Conservation (phyloP, 2,797 vertebrate genomes). For the Tokudaia tokunoshimensis region DNA sequence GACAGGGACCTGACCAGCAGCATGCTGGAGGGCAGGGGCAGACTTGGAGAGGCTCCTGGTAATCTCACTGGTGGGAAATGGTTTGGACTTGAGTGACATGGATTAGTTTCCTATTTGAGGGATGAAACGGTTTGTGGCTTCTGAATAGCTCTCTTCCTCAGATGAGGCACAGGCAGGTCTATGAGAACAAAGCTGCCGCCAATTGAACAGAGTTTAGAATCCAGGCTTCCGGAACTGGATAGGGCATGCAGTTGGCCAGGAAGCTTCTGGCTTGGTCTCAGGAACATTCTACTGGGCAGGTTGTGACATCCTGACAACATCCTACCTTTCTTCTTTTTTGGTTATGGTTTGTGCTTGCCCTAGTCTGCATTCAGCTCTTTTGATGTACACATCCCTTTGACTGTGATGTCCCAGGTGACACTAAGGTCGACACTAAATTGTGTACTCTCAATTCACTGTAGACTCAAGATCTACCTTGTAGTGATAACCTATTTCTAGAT, state of each 20-base stretch:
- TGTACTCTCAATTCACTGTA: not conserved
- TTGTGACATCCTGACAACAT: conserved; percentile 34
- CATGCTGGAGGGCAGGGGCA: conserved; percentile 78
- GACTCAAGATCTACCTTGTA: not conserved
- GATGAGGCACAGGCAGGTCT: conserved; percentile 46
- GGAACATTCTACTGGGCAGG: not conserved
- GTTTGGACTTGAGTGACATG: conserved; percentile 81
- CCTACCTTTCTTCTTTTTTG: not conserved
- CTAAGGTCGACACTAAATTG: not conserved
- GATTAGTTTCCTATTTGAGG: conserved; percentile 83
- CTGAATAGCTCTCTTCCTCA: conserved; percentile 67
- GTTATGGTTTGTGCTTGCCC: not conserved
- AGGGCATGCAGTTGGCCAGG: not conserved
- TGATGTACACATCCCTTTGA: not conserved
- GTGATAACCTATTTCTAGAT: not conserved
- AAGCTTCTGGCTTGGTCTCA: not conserved
- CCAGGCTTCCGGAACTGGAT: not conserved
- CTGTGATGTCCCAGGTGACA: not conserved
- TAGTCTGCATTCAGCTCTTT: not conserved
- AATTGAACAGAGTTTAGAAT: conserved; percentile 16
- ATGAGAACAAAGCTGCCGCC: not conserved
- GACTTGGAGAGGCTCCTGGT: conserved; percentile 76
- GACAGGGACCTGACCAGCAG: conserved; percentile 71
- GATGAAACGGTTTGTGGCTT: conserved; percentile 71
- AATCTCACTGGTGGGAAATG: conserved; percentile 81